Conservation (phyloP, 2,113 vertebrate genomes). For the Labeo rohita region DNA sequence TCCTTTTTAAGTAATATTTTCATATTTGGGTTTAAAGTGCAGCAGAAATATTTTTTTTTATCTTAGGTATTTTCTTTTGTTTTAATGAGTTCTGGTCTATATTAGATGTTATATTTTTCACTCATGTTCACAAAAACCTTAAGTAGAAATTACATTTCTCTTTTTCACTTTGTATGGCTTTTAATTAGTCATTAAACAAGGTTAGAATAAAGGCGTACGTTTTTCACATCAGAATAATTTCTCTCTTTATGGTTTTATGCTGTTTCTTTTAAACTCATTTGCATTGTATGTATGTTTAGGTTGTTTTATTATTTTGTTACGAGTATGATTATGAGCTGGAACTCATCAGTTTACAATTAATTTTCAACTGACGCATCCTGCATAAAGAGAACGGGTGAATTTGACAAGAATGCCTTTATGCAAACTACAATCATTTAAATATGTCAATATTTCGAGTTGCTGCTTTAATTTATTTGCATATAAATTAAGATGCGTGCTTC, state of each 20-base stretch:
- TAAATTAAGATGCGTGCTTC: constrained; percentile 1
- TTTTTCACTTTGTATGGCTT: neutral
- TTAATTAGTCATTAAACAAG: neutral
- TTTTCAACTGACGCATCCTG: neutral
- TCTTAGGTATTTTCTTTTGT: neutral
- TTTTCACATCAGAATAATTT: neutral
- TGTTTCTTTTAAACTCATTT: neutral
- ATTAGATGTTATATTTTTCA: neutral
- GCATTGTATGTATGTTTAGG: neutral
- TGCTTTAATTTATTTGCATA: neutral
- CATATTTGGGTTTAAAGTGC: neutral
- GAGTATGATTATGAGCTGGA: constrained; percentile 1
- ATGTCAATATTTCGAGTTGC: neutral
- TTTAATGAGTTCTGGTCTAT: neutral
- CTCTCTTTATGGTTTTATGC: neutral
- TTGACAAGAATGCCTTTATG: neutral
- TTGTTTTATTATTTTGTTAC: neutral
- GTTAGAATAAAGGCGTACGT: neutral
- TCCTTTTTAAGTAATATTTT: neutral
- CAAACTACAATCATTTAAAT: neutral
- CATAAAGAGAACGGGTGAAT: neutral
- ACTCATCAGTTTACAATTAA: neutral
- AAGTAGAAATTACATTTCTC: neutral
- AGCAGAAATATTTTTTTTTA: too few species aligned
- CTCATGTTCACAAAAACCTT: neutral